phyloP scores from a whole-genome alignment of 2,113 vertebrate species.

The Stegastes partitus region DNA sequence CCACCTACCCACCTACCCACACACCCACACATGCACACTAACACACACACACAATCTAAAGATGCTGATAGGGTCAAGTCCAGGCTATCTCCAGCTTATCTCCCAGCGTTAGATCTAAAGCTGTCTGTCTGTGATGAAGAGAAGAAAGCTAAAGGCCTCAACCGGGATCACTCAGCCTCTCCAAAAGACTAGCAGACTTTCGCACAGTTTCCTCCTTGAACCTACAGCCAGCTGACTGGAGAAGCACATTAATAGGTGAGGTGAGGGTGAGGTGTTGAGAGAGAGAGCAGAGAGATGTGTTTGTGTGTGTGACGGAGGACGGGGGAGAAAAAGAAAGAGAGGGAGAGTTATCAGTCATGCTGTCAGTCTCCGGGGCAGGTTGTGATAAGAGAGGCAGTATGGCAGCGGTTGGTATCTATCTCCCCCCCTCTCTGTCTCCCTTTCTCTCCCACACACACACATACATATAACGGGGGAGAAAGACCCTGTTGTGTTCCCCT shows the following conservation, averaged over 20 bases:
- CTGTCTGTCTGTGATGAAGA: conserved; percentile 53
- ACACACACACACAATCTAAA: conserved; percentile 6
- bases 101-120: conserved; percentile 49
- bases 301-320: conserved; percentile 38
- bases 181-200: conserved; percentile 32
- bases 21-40: background rate
- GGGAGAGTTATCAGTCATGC: conserved; percentile 73
- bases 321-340: conserved; percentile 29
- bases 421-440: conserved; percentile 16
- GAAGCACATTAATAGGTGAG: conserved; percentile 2
- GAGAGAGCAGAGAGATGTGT: conserved; percentile 44
- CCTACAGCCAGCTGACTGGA: conserved; percentile 31
- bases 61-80: conserved; percentile 62
- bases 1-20: too few species aligned
- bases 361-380: conserved; percentile 72
- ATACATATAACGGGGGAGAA: conserved; percentile 22
- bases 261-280: conserved; percentile 27
- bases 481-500: conserved; percentile 67
- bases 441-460: conserved; percentile 27
- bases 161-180: conserved; percentile 55
- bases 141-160: conserved; percentile 47
- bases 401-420: conserved; percentile 59
- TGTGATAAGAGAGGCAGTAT: conserved; percentile 72
- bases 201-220: conserved; percentile 39
- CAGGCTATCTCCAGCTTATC: conserved; percentile 68